A percentile compares a stretch with the other conserved stretches of the same genome.
phyloP scores from a whole-genome alignment of 2,888 invertebrate genomes.

The Poecilus cupreus region DNA sequence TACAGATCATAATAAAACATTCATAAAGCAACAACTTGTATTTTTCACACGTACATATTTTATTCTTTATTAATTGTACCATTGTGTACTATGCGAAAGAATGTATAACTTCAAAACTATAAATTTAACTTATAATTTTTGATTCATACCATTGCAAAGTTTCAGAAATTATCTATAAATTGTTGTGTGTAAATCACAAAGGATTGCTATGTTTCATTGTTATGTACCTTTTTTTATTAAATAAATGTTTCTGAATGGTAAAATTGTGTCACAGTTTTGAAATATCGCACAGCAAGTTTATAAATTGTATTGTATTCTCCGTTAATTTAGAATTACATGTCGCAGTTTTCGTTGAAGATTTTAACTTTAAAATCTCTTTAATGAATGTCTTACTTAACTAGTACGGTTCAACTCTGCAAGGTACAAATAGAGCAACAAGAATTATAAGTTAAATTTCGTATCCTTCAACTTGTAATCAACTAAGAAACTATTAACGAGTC shows the following conservation, averaged over 20 bases:
- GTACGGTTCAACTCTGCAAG: background rate
- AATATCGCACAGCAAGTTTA: background rate
- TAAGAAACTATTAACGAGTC: background rate
- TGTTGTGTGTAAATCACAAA: background rate
- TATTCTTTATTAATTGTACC: conserved; percentile 4
- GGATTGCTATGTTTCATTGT: conserved; percentile 13
- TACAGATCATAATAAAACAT: conserved; percentile 4
- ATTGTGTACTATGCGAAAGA: background rate
- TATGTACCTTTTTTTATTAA: conserved; percentile 16
- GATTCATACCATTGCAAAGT: background rate
- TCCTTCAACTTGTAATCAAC: background rate
- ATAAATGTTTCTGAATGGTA: background rate
- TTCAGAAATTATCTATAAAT: conserved; percentile 11
- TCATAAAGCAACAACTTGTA: conserved; percentile 4
- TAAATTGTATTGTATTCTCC: background rate
- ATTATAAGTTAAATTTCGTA: background rate
- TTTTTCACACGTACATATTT: conserved; percentile 35
- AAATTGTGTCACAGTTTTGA: conserved; percentile 13
- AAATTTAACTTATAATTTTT: background rate
- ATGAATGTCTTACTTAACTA: too few species aligned
- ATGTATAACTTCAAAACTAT: background rate
- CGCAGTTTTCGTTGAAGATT: too few species aligned
- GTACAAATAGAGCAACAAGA: background rate
- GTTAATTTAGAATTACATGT: too few species aligned
- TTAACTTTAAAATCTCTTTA: too few species aligned